Evolutionary conservation across 2,113 vertebrate genomes (phyloP).

Genomic region (Leiothrix lutea): DNA sequence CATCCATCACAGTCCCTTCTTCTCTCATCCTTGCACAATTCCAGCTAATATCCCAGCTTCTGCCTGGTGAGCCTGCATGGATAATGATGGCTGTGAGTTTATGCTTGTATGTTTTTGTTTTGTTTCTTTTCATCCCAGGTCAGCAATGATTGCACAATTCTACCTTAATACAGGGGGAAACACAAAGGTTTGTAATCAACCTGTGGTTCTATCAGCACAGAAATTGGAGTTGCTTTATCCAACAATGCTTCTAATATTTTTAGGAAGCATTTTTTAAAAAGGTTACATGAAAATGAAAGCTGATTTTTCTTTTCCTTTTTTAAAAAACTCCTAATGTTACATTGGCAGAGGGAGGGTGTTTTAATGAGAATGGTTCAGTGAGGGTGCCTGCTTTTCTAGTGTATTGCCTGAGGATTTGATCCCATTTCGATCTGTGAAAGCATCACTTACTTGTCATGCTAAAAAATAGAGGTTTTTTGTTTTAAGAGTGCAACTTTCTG

Average conservation of each 20-base stretch:
- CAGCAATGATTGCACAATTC: not conserved
- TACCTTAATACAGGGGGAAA: not conserved
- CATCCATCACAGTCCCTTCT: not conserved
- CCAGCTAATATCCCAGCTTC: conserved; percentile 27
- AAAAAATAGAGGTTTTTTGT: not conserved
- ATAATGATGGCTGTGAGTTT: not conserved
- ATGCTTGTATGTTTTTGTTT: not conserved
- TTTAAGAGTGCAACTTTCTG: not conserved
- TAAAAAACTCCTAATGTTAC: not conserved
- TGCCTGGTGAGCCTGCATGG: not conserved
- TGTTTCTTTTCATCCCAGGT: not conserved
- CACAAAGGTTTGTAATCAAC: not conserved
- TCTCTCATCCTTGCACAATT: conserved; percentile 4
- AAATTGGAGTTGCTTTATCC: not conserved
- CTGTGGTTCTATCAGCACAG: conserved; percentile 10
- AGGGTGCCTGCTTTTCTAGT: conserved; percentile 18
- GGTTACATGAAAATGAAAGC: conserved; percentile 66
- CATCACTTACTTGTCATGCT: not conserved
- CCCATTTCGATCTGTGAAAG: not conserved
- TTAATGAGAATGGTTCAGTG: conserved; percentile 57
- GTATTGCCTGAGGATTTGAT: conserved; percentile 41
- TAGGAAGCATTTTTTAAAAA: conserved; percentile 54
- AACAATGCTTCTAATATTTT: conserved; percentile 66
- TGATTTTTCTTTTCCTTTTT: not conserved
- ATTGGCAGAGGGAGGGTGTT: conserved; percentile 32